Percentiles rank a stretch among this genome's conserved stretches.
These are phyloP conservation scores for Mesorhabditis spiculigera DNA, from an alignment of 2,888 invertebrate species.

Conservation along the genomic window DNA sequence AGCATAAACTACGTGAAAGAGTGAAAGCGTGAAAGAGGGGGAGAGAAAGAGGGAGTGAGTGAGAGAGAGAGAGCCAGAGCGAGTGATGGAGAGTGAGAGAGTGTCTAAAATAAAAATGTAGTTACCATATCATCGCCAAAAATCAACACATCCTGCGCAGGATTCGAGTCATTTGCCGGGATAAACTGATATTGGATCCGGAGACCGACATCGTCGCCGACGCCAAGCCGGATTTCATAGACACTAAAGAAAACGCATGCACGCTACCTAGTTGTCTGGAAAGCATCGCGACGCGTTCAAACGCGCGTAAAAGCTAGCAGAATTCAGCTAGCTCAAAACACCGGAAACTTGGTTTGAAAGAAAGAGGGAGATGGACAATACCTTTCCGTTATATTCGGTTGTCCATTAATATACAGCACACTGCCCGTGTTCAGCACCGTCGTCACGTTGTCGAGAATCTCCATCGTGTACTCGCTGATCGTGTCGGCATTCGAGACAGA, in stretches of 20 bases:
- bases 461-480: slow-evolving; percentile 6
- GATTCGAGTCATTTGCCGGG: background rate
- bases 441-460: background rate
- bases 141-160: background rate
- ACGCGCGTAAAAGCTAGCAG: too few species aligned
- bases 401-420: background rate
- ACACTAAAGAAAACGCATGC: background rate
- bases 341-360: too few species aligned
- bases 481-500: background rate
- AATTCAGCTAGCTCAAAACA: too few species aligned
- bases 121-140: slow-evolving; percentile 1
- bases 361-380: too few species aligned
- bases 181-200: background rate
- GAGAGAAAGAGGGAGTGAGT: too few species aligned
- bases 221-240: background rate
- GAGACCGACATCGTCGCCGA: background rate
- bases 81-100: too few species aligned
- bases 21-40: too few species aligned
- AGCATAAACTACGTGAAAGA: too few species aligned
- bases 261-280: too few species aligned
- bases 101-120: background rate
- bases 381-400: background rate
- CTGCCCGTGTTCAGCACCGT: background rate
- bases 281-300: too few species aligned
- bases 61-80: background rate